Conservation (phyloP, 2,113 vertebrate genomes). For the Accipiter virgatus region DNA sequence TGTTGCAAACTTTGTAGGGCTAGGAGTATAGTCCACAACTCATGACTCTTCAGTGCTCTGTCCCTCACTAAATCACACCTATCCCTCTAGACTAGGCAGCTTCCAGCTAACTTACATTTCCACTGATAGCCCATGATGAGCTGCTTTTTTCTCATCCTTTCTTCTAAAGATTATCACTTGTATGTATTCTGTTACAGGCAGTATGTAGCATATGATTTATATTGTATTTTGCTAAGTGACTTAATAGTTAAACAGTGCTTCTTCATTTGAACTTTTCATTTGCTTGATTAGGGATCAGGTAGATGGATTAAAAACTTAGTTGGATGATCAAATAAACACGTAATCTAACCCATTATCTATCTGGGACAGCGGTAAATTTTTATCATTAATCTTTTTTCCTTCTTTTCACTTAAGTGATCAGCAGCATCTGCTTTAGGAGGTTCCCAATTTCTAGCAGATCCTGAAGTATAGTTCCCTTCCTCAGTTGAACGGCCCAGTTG, state of each 20-base stretch:
- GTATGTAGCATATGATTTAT: not conserved
- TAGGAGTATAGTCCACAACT: not conserved
- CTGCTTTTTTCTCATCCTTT: not conserved
- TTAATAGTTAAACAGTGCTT: not conserved
- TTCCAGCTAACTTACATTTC: not conserved
- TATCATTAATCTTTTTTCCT: not conserved
- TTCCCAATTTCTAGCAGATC: not conserved
- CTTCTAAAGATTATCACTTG: not conserved
- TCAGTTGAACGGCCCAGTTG: not conserved
- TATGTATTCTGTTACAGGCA: not conserved
- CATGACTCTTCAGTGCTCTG: not conserved
- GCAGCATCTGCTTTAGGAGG: not conserved
- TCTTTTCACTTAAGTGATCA: not conserved
- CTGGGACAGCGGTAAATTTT: not conserved
- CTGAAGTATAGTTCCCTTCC: not conserved
- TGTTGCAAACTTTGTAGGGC: not conserved
- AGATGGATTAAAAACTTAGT: not conserved
- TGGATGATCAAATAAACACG: not conserved
- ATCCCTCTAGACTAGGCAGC: not conserved
- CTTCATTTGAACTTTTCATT: not conserved
- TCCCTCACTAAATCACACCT: not conserved
- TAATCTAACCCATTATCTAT: not conserved
- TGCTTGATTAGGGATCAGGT: not conserved
- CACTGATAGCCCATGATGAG: not conserved
- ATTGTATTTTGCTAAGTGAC: not conserved